Base-by-base conservation (phyloP, 2,888 invertebrate genomes). In the Eupithecia subfuscata region DNA sequence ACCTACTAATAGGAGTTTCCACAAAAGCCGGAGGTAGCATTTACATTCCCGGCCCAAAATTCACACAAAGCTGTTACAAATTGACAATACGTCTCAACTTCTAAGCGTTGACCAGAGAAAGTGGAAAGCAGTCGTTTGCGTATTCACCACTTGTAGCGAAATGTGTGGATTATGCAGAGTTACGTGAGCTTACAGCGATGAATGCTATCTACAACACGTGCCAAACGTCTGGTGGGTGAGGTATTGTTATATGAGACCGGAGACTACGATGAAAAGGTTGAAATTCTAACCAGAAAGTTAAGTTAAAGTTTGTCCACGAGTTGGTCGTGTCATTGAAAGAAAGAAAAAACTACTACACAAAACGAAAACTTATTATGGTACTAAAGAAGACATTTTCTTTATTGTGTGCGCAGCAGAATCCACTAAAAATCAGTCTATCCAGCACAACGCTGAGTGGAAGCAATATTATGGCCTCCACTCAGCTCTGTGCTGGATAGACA, bases 91-190 rank as follows among this genome's bases (percentile, higher is more conserved):
- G 30, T 30, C 79, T 70, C 73, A 22, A 22, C 52, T n/a, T 52
- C 9, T 56, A 30, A 68, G 79, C 77, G 74, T 75, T 56, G 60
- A 56, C 73, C 52, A 70, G 81, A 77, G 82, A 83, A 83, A 83
- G 83, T 83, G 77, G 83, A 84, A 84, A 83, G 83, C 81, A 79
- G 79, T 65, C 78, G 78, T 79, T 70, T 74, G 75, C 22, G 74
- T 74, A 81, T 81, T 78, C 80, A 75, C 70, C 22, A 65, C 63
- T 70, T 64, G 77, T 70, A 22, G 73, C 12, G 70, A 70, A 71
- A 77, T 73, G 77, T 76, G 72, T 64, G 72, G 75, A 77, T 74
- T 74, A 78, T 75, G 70, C 73, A 64, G n/a, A 68, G 76, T 79
- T 80, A 74, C 79, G 73, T 63, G 30, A 64, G 9, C 34, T 75